Percentiles rank a stretch among this genome's conserved stretches.
These are phyloP conservation scores for Leptinotarsa peninsularis DNA, from an alignment of 2,888 invertebrate genomes.

Conservation along the genomic window DNA sequence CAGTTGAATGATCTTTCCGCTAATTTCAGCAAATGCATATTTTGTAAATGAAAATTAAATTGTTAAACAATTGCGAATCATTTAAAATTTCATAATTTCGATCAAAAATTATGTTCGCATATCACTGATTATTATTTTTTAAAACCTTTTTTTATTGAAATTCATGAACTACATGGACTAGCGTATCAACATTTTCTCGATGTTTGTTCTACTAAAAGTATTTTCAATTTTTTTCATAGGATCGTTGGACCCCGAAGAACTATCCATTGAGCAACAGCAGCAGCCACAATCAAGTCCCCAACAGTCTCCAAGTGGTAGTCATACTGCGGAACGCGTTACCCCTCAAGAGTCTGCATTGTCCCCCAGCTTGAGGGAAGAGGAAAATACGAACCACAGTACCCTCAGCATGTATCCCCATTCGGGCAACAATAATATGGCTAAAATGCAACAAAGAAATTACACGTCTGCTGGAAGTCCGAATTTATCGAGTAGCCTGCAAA, in stretches of 20 bases:
- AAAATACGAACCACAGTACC: slow-evolving; percentile 78
- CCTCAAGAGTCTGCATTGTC: slow-evolving; percentile 69
- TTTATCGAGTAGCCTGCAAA: slow-evolving; percentile 66
- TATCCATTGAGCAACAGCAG: slow-evolving; percentile 75
- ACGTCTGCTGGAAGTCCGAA: slow-evolving; percentile 74
- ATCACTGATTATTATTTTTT: too few relatives aligned
- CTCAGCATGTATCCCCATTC: slow-evolving; percentile 71
- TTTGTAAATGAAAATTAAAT: too few relatives aligned
- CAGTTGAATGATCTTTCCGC: slow-evolving; percentile 18
- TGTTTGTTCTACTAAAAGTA: slow-evolving; percentile 15
- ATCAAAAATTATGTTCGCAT: too few relatives aligned
- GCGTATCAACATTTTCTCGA: background rate
- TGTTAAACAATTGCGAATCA: too few relatives aligned
- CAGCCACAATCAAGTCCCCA: slow-evolving; percentile 54
- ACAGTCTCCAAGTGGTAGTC: slow-evolving; percentile 63
- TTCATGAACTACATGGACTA: too few relatives aligned
- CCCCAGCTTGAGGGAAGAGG: slow-evolving; percentile 79
- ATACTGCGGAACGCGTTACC: slow-evolving; percentile 70
- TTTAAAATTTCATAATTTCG: too few relatives aligned
- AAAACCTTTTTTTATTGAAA: too few relatives aligned
- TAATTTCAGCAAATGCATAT: too few relatives aligned
- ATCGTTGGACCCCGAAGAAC: slow-evolving; percentile 83
- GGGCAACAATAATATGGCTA: slow-evolving; percentile 61
- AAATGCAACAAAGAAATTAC: slow-evolving; percentile 69
- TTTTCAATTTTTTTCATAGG: slow-evolving; percentile 69